Evolutionary conservation across 2,113 vertebrate genomes (phyloP).

Genomic region (Perca flavescens): DNA sequence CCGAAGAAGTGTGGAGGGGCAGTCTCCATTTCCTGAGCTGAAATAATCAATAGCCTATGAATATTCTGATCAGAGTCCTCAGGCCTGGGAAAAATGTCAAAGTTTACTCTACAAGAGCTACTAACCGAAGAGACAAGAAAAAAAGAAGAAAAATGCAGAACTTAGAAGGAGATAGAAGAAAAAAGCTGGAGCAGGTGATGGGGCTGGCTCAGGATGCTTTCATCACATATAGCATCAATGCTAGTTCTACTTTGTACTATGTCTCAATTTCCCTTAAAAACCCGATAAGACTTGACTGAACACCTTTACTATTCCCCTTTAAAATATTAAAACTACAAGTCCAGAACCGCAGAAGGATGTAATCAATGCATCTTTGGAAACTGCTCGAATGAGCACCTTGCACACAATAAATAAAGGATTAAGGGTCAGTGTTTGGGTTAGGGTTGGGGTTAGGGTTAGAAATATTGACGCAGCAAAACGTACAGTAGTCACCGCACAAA

Average conservation of each 20-base stretch:
- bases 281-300: background rate
- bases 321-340: constrained; percentile 5
- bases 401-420: background rate
- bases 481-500: too few species aligned
- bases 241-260: background rate
- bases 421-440: too few species aligned
- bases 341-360: background rate
- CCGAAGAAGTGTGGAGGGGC: constrained; percentile 29
- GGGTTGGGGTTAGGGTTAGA: too few species aligned
- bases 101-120: constrained; percentile 38
- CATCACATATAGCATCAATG: background rate
- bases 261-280: background rate
- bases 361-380: background rate
- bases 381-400: background rate
- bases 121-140: constrained; percentile 9
- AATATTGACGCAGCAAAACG: too few species aligned
- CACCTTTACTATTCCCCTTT: background rate
- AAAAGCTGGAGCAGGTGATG: background rate
- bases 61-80: constrained; percentile 76
- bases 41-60: constrained; percentile 77
- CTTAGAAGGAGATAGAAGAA: background rate
- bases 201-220: background rate
- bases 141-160: background rate
- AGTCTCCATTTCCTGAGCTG: constrained; percentile 45
- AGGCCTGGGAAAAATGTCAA: constrained; percentile 64